Evolutionary conservation across 2,888 invertebrate species (phyloP).

Genomic region (Stenotaenia linearis): DNA sequence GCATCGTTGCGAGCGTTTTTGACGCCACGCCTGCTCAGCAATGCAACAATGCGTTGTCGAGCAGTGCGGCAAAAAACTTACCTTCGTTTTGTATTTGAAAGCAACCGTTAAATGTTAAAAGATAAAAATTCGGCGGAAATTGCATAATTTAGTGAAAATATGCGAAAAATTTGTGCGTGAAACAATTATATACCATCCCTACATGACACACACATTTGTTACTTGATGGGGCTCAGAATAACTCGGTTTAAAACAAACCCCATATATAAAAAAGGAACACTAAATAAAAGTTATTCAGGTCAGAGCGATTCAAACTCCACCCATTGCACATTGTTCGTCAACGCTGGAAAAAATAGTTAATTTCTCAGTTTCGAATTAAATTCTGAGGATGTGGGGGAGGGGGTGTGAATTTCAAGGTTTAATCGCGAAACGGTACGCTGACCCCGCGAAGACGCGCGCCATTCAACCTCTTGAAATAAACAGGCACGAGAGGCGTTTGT

Average conservation of each 20-base stretch:
- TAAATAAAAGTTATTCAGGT: neutral
- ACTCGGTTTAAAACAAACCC: neutral
- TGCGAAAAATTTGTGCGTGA: neutral
- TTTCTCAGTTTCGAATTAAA: no score
- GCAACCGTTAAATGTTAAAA: no score
- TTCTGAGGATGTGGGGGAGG: no score
- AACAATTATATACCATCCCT: neutral
- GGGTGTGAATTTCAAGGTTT: conserved; percentile 7
- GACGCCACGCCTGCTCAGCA: no score
- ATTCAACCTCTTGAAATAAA: conserved; percentile 9
- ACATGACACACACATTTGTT: neutral
- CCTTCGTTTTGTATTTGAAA: no score
- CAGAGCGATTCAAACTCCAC: neutral
- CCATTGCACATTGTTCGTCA: neutral
- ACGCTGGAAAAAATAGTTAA: no score
- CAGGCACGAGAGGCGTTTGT: neutral
- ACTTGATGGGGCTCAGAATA: neutral
- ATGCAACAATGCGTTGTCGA: no score
- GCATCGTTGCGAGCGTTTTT: no score
- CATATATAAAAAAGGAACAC: neutral
- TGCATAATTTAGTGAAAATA: no score
- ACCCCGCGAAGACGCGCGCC: neutral
- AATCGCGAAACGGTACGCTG: neutral
- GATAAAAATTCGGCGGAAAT: no score
- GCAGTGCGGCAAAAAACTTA: no score